Percentiles rank a stretch among this genome's conserved stretches.
Evolutionary conservation across 2,888 invertebrate genomes (phyloP).

Genomic region (Phengaris arion): DNA sequence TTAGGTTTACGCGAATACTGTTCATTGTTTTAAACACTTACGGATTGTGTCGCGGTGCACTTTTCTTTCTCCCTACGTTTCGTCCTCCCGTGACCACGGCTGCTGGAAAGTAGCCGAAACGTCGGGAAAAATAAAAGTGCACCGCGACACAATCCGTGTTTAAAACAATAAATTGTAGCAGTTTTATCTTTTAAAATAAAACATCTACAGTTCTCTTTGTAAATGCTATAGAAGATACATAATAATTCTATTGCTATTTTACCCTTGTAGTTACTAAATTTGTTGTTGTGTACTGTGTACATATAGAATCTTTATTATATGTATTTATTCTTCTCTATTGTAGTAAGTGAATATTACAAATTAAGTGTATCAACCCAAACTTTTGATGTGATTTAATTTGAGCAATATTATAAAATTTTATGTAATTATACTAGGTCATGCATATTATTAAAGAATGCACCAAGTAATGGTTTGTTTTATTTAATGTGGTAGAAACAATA

Average conservation of each 20-base stretch:
- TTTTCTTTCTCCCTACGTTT: too few relatives aligned
- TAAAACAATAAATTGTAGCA: too few relatives aligned
- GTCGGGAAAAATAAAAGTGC: too few relatives aligned
- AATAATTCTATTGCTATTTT: background rate
- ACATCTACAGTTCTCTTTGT: too few relatives aligned
- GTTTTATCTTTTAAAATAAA: too few relatives aligned
- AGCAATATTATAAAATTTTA: background rate
- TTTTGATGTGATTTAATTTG: constrained; percentile 23
- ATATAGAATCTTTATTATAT: constrained; percentile 39
- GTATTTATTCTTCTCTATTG: constrained; percentile 14
- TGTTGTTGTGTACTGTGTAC: constrained; percentile 59
- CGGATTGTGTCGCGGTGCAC: too few relatives aligned
- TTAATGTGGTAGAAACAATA: background rate
- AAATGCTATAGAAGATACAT: too few relatives aligned
- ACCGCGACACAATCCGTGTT: too few relatives aligned
- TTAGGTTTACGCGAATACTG: too few relatives aligned
- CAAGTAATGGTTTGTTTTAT: background rate
- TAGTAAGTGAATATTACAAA: background rate
- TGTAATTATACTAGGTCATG: background rate
- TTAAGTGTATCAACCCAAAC: constrained; percentile 1
- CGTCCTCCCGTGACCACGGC: too few relatives aligned
- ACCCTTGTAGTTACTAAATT: background rate
- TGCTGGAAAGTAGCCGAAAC: too few relatives aligned
- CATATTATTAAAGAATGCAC: background rate
- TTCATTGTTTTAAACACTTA: too few relatives aligned